These are phyloP conservation scores for Megastigmus dorsalis DNA, from an alignment of 2,888 invertebrate genomes.

Conservation along the genomic window DNA sequence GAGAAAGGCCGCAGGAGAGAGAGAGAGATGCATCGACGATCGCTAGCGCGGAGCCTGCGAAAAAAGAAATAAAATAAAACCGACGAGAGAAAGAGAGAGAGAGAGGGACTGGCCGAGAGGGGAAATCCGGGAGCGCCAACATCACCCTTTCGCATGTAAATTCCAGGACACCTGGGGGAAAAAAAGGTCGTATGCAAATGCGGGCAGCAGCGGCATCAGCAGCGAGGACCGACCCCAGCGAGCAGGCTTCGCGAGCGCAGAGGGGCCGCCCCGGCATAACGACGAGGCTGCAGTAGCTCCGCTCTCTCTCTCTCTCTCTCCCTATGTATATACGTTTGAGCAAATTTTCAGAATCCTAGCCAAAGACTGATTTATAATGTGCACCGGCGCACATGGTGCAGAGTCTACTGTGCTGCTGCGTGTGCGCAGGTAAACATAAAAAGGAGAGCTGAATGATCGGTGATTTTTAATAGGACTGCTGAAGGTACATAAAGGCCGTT, in stretches of 20 bases:
- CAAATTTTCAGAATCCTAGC: constrained; percentile 39
- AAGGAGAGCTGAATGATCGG: too few relatives aligned
- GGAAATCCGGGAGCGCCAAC: constrained; percentile 64
- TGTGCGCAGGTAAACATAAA: too few relatives aligned
- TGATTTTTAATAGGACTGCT: too few relatives aligned
- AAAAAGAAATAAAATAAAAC: too few relatives aligned
- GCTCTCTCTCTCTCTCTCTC: not conserved
- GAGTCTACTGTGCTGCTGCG: too few relatives aligned
- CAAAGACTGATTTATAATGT: constrained; percentile 43
- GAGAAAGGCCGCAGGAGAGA: constrained; percentile 47
- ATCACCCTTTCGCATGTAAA: constrained; percentile 74
- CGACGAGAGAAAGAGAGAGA: not conserved
- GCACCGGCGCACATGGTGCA: not conserved
- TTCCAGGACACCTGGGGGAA: constrained; percentile 72
- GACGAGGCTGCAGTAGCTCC: too few relatives aligned
- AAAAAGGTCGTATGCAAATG: constrained; percentile 68
- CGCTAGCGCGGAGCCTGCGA: constrained; percentile 3
- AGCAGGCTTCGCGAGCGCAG: not conserved
- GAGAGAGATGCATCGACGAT: constrained; percentile 39
- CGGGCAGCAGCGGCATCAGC: constrained; percentile 41
- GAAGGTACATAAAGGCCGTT: too few relatives aligned
- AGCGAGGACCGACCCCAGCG: constrained; percentile 6
- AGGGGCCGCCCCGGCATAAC: too few relatives aligned
- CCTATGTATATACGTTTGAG: not conserved
- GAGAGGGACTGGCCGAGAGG: constrained; percentile 9